These are phyloP conservation scores for Chionoecetes opilio DNA, from an alignment of 1,140 invertebrate genomes.

Conservation along the genomic window DNA sequence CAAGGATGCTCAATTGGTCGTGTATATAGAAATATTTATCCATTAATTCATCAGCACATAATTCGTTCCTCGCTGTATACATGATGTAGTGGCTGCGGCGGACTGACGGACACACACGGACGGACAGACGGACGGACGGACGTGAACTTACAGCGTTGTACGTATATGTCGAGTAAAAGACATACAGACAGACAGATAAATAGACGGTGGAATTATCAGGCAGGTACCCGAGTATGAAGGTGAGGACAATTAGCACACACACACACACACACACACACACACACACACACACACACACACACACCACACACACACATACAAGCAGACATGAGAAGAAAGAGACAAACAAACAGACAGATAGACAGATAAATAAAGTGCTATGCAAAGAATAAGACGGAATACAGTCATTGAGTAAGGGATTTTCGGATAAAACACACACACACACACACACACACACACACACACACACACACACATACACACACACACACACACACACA, in stretches of 20 bases:
- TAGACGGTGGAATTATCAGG: not conserved
- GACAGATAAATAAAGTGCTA: not conserved
- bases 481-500: not conserved
- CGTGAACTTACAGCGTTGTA: too few relatives aligned
- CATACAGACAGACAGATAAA: not conserved
- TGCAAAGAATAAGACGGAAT: not conserved
- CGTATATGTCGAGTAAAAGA: not conserved
- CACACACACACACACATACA: not conserved
- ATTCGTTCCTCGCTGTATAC: not conserved
- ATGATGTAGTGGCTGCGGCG: slow-evolving; percentile 1
- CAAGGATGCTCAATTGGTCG: slow-evolving; percentile 5
- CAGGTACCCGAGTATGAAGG: too few relatives aligned
- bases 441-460: not conserved
- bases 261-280: slow-evolving; percentile 36
- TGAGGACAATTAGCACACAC: not conserved
- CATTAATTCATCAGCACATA: slow-evolving; percentile 21
- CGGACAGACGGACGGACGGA: not conserved
- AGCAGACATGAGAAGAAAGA: not conserved
- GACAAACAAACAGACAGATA: not conserved
- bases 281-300: slow-evolving; percentile 18
- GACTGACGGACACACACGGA: not conserved
- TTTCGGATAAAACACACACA: not conserved
- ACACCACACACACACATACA: not conserved
- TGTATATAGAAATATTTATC: slow-evolving; percentile 22
- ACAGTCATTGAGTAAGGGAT: not conserved